A percentile compares a stretch with the other conserved stretches of the same genome.
Conservation (phyloP, 2,113 vertebrate species). For the Lamprologus ornatipinnis region DNA sequence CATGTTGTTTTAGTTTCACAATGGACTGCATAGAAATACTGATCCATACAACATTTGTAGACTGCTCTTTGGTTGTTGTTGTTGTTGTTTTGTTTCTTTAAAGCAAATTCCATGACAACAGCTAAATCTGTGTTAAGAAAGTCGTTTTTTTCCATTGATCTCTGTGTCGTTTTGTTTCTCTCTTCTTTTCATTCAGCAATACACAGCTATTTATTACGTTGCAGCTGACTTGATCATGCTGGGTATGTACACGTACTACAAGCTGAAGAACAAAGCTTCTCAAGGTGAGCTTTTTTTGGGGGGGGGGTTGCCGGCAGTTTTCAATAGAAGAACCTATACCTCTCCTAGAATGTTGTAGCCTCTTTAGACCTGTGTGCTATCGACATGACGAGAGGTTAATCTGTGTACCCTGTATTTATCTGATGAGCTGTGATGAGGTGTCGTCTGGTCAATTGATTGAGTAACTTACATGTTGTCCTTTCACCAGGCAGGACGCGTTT, state of each 20-base stretch:
- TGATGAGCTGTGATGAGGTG: background rate
- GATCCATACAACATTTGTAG: background rate
- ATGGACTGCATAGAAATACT: background rate
- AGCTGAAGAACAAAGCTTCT: constrained; percentile 63
- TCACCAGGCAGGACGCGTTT: constrained; percentile 47
- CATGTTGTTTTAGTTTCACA: background rate
- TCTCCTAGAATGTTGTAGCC: background rate
- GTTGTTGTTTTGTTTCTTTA: background rate
- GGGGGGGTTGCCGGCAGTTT: rapidly evolving
- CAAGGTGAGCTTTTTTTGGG: background rate
- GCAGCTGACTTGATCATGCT: constrained; percentile 85
- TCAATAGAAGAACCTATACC: background rate
- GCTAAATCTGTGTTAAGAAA: background rate
- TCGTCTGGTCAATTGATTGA: background rate
- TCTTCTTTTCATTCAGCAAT: constrained; percentile 68
- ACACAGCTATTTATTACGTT: constrained; percentile 91
- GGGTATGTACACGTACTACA: constrained; percentile 81
- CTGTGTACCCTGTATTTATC: background rate
- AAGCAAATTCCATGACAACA: background rate
- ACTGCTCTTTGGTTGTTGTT: background rate
- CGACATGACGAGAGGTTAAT: background rate
- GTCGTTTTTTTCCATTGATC: background rate
- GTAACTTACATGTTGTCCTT: background rate
- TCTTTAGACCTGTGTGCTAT: background rate
- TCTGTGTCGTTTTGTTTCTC: background rate